Evolutionary conservation across 2,888 invertebrate genomes (phyloP), one percentile per base, ranked within the genome.

Genomic region (Quadroppia sp.): DNA sequence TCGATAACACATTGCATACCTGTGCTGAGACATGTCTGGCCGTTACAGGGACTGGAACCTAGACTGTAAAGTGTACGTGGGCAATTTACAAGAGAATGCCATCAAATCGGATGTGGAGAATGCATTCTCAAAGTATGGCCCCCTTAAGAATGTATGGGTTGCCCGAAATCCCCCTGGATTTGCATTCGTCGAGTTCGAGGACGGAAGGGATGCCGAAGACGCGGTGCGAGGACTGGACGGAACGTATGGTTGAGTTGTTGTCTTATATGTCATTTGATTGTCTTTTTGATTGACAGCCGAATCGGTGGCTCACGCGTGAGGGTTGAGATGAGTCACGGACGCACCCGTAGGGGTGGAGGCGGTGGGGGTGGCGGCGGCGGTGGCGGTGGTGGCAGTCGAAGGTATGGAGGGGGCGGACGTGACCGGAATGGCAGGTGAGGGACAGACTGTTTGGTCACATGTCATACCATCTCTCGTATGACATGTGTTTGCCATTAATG

Each of bases 101-200:
- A 91, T 92, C 17, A 92, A 92, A 83, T 90, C 91, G 81, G 93
- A 93, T 83, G 87, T 92, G 82, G 94, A 94, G 82, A 90, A 89
- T 80, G 88, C 90, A 13, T 94, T 94, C 82, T 87, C 88, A 75
- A 91, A 92, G 83, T 94, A 91, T 82, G 94, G 94, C 11, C 90
- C 90, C 56, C 86, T 94, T 77, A 87, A 91, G 79, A 94, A 92
- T 83, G 93, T 94, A 69, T 94, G 94, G 94, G 93, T 95, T 71
- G 94, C 94, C 0, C 86, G 94, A 80, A 93, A 94, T 81, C 94
- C 94, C 53, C 93, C 94, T 7, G 94, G 92, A 23, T 92, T 93
- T 83, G 92, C 92, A 0, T 93, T 93, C 83, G 91, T 92, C 4
- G 92, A 93, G 83, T 93, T 88, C 82, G 92, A 93, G 84, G 93